Base-by-base conservation (phyloP, 2,888 invertebrate genomes). In the Embidobia sp. region DNA sequence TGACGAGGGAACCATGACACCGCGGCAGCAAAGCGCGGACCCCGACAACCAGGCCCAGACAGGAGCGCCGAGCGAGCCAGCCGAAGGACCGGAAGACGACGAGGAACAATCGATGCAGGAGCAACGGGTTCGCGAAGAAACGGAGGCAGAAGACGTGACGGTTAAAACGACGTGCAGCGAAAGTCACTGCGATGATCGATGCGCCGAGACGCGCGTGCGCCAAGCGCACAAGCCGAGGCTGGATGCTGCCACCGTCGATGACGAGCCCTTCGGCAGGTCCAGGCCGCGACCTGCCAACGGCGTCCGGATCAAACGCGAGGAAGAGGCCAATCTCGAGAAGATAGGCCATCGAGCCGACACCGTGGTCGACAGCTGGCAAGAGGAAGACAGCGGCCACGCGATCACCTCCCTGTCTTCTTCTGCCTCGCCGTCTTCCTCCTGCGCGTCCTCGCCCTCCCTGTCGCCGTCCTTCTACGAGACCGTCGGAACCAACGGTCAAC, bases 91-190 rank as follows among this genome's bases (percentile, higher is more conserved):
- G 42, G 66, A 59, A 44, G 74, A 76, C 84, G 86, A 88, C 46
- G 51, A 64, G 22, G 51, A 64, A 37, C 49, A 48, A 19, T n/a
- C 16, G 22, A 49, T 37, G 61, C 53, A 61, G 6, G 19, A 66
- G 22, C 27, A 44, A 90, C 91, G 90, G 91, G 91, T 91, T 91
- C 15, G 26, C 37, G 35, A 64, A 11, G 53, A 61, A 37, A 40
- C 44, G 10, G 55, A 53, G 10, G 40, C 40, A 64, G 51, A 48
- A 44, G 51, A 37, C 35, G 49, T 51, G 3, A 29, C 57, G 29
- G 40, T 7, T 26, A 51, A 51, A 42, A 33, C 46, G 15, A 37
- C 40, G 49, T 27, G 40, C 26, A 31, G 19, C 44, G 79, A 80
- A 78, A 77, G 72, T 77, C 75, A 66, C 37, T 61, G 79, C 75